Base-by-base conservation (phyloP, 2,797 vertebrate genomes). In the Rhynchonycteris naso region DNA sequence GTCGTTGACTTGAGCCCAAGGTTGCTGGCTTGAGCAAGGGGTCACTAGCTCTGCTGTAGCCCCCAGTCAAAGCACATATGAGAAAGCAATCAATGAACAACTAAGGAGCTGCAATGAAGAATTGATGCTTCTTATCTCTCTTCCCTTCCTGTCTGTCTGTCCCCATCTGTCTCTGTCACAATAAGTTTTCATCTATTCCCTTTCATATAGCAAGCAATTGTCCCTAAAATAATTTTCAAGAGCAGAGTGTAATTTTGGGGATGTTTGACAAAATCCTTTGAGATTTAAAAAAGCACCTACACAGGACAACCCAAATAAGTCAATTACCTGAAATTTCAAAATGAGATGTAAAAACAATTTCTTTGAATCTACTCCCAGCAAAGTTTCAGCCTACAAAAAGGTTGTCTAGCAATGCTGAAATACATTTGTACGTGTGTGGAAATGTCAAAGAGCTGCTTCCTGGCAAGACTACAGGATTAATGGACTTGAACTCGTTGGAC, bases 241-340 rank as follows among this genome's bases (percentile, higher is more conserved):
- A 72, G 13, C 4, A 12, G 28, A 81, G 30, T 4, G 7, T 72
- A 79, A 71, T 58, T 72, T 91, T 63, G 43, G 7, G 47, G 56
- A 8, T 89, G 14, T 72, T 76, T 63, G 35, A 65, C 56, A 50
- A 92, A 84, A 84, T 87, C 89, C 76, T 90, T 30, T 90, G 72
- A 87, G 63, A 76, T 89, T 94, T 94, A n/a, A 85, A 97, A 97
- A 96, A 79, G 21, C 30, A 80, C 35, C 54, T 68, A 82, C 47
- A 56, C 30, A 93, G 35, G 33, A 72, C 50, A 28, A 2, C 26
- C 79, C 59, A 89, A 92, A 81, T 43, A 83, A 87, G 50, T 92
- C 35, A 95, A 71, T 88, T 90, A 68, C 28, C 69, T 94, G 88
- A 81, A 72, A 96, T 93, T 85, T 88, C 38, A 94, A 96, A 93